Conservation (phyloP, 1,140 invertebrate genomes). For the Steinernema khuongi region DNA sequence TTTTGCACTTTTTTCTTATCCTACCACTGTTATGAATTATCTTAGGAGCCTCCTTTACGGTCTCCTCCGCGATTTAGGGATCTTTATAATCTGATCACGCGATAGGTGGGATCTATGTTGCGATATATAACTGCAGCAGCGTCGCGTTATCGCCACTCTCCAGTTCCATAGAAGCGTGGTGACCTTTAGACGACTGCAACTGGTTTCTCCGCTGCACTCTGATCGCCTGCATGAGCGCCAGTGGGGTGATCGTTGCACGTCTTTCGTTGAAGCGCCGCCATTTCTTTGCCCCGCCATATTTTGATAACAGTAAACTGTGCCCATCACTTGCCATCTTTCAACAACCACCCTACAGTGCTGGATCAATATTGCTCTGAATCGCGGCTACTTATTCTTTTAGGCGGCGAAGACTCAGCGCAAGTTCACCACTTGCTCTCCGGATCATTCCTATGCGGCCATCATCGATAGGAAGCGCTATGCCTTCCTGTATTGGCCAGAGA, state of each 20-base stretch:
- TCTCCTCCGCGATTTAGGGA: background rate
- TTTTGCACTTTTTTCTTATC: no score
- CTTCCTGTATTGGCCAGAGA: background rate
- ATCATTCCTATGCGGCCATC: background rate
- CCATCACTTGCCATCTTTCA: background rate
- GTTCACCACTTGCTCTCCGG: background rate
- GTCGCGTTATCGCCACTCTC: background rate
- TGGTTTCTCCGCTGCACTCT: background rate
- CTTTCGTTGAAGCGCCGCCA: background rate
- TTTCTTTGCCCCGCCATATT: slow-evolving; percentile 8
- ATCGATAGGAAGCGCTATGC: background rate
- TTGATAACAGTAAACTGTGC: slow-evolving; percentile 1
- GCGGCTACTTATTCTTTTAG: background rate
- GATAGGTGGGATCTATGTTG: background rate
- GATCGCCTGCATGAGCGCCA: background rate
- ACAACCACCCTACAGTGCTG: no score
- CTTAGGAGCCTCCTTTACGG: no score
- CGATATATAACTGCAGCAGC: background rate
- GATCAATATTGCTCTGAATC: background rate
- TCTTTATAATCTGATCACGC: no score
- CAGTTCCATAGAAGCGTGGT: background rate
- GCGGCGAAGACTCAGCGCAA: background rate
- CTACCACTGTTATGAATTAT: no score
- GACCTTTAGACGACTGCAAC: slow-evolving; percentile 11
- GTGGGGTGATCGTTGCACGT: background rate